Percentiles rank a stretch among this genome's conserved stretches.
phyloP scores from a whole-genome alignment of 2,113 vertebrate genomes.

The Ardeotis arabs region DNA sequence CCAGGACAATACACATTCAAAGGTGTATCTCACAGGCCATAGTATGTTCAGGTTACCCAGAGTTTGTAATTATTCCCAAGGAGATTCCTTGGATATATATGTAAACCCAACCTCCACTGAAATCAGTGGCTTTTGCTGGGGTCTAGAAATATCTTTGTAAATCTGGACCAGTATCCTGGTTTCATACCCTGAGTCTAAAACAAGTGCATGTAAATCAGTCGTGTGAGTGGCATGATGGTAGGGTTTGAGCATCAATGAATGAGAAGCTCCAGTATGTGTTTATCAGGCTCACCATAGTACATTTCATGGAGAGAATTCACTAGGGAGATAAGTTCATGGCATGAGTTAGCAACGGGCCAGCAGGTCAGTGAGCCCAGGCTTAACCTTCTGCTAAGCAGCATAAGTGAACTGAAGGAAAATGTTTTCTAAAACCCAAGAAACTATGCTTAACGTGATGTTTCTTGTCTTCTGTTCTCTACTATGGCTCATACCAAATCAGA shows the following conservation, averaged over 20 bases:
- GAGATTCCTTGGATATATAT: not conserved
- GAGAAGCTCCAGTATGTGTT: not conserved
- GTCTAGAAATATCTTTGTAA: not conserved
- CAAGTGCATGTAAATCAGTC: not conserved
- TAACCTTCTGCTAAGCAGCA: not conserved
- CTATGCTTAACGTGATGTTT: not conserved
- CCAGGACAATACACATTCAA: not conserved
- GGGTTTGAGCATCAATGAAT: not conserved
- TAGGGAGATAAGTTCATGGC: not conserved
- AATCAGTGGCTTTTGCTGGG: not conserved
- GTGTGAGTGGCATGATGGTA: not conserved
- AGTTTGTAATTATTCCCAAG: not conserved
- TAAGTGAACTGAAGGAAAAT: not conserved
- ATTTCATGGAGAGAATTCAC: not conserved
- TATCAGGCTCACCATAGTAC: not conserved
- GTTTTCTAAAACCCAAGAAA: not conserved
- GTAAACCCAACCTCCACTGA: not conserved
- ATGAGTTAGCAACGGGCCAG: not conserved
- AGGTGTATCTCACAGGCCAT: not conserved
- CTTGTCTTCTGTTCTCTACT: not conserved
- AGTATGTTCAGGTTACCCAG: not conserved
- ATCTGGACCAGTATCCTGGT: fast-evolving
- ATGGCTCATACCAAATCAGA: not conserved
- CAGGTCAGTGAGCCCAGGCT: not conserved
- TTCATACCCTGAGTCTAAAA: not conserved